Evolutionary conservation across 2,888 invertebrate species (phyloP).

Genomic region (Cistogaster globosa): DNA sequence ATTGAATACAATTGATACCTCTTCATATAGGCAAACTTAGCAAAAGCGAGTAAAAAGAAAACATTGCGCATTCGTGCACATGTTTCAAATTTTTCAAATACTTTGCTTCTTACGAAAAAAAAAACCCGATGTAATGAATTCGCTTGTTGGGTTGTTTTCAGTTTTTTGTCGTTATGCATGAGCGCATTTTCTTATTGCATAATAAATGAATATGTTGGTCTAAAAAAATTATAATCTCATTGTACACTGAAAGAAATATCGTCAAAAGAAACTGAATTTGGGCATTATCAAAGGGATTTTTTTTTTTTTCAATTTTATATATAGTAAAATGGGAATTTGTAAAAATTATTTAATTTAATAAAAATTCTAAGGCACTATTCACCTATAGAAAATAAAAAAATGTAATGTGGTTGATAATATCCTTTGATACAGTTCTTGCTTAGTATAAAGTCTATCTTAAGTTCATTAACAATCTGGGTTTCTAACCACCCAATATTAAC

Average conservation of each 20-base stretch:
- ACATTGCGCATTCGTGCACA: slow-evolving; percentile 47
- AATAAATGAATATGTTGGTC: slow-evolving; percentile 26
- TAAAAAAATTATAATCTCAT: slow-evolving; percentile 29
- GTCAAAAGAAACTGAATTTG: background rate
- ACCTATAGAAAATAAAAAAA: no score
- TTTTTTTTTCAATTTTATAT: no score
- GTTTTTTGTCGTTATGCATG: slow-evolving; percentile 44
- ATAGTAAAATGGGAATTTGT: no score
- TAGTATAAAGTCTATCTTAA: no score
- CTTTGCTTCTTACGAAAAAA: slow-evolving; percentile 34
- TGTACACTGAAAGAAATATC: slow-evolving; percentile 29
- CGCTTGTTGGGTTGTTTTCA: slow-evolving; percentile 55
- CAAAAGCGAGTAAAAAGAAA: slow-evolving; percentile 24
- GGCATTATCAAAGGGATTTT: background rate
- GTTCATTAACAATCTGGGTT: no score
- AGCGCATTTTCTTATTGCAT: slow-evolving; percentile 63
- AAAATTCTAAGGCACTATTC: no score
- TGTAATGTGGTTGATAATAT: no score
- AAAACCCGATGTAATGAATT: slow-evolving; percentile 35
- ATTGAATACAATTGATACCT: slow-evolving; percentile 63
- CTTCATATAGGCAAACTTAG: slow-evolving; percentile 42
- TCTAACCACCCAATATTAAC: no score
- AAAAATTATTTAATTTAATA: no score
- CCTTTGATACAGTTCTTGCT: no score
- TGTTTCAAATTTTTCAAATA: slow-evolving; percentile 55